These are phyloP conservation scores for Mycalesis mineus DNA, from an alignment of 2,888 invertebrate genomes.

Conservation along the genomic window DNA sequence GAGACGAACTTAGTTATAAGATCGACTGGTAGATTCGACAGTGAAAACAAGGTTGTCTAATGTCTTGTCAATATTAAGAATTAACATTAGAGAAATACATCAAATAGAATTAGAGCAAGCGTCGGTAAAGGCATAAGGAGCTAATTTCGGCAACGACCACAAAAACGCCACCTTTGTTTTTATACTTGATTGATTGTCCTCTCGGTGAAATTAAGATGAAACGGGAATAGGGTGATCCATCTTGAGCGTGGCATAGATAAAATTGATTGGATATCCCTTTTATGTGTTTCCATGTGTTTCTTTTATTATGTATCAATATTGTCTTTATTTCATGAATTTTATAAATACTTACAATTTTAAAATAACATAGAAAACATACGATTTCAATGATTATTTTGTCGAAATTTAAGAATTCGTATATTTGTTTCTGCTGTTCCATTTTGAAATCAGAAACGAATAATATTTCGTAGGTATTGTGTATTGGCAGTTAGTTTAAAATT, in stretches of 20 bases:
- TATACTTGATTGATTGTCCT: slow-evolving; percentile 40
- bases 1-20: too few relatives aligned
- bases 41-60: too few relatives aligned
- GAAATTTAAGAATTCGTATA: not conserved
- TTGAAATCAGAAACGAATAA: not conserved
- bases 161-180: slow-evolving; percentile 37
- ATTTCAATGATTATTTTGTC: not conserved
- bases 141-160: slow-evolving; percentile 9
- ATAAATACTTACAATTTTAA: not conserved
- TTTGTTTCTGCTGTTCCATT: not conserved
- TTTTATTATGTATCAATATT: not conserved
- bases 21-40: too few relatives aligned
- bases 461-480: not conserved
- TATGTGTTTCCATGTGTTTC: not conserved
- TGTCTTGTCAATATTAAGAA: too few relatives aligned
- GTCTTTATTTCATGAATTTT: not conserved
- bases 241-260: slow-evolving; percentile 27
- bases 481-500: not conserved
- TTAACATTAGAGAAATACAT: too few relatives aligned
- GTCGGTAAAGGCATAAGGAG: not conserved
- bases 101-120: too few relatives aligned
- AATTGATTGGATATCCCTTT: slow-evolving; percentile 26
- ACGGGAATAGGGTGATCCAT: slow-evolving; percentile 50
- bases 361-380: not conserved
- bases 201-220: slow-evolving; percentile 51